Percentiles rank a stretch among this genome's conserved stretches.
These are phyloP conservation scores for Sinelater perroti DNA, from an alignment of 2,888 invertebrate species.

Conservation along the genomic window DNA sequence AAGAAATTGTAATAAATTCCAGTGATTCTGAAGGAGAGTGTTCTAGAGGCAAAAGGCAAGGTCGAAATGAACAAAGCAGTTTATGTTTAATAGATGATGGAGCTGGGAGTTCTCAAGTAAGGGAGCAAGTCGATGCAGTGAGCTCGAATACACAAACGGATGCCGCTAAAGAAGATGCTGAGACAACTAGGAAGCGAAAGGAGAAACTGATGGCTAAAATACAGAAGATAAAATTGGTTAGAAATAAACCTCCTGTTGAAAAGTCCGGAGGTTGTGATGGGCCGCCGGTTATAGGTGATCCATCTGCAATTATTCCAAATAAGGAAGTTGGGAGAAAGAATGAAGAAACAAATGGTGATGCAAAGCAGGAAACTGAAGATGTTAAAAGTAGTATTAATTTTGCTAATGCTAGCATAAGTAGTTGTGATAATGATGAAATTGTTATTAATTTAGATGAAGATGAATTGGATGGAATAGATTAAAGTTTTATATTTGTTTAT, in stretches of 20 bases:
- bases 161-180: background rate
- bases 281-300: too few species aligned
- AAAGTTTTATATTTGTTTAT: too few species aligned
- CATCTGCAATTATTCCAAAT: too few species aligned
- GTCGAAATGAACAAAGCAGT: background rate
- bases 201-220: constrained; percentile 5
- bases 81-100: too few species aligned
- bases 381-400: background rate
- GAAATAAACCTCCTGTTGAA: too few species aligned
- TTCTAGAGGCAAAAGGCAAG: background rate
- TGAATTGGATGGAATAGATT: constrained; percentile 44
- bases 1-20: constrained; percentile 56
- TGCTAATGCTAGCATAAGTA: background rate
- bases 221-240: constrained; percentile 22
- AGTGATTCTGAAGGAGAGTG: constrained; percentile 58
- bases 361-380: background rate
- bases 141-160: background rate
- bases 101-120: background rate
- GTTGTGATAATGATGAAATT: constrained; percentile 41
- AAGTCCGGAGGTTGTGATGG: too few species aligned
- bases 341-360: background rate
- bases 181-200: too few species aligned
- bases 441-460: constrained; percentile 46
- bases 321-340: background rate
- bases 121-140: background rate